phyloP scores from a whole-genome alignment of 2,888 invertebrate genomes.

The Drosophila ustulata region DNA sequence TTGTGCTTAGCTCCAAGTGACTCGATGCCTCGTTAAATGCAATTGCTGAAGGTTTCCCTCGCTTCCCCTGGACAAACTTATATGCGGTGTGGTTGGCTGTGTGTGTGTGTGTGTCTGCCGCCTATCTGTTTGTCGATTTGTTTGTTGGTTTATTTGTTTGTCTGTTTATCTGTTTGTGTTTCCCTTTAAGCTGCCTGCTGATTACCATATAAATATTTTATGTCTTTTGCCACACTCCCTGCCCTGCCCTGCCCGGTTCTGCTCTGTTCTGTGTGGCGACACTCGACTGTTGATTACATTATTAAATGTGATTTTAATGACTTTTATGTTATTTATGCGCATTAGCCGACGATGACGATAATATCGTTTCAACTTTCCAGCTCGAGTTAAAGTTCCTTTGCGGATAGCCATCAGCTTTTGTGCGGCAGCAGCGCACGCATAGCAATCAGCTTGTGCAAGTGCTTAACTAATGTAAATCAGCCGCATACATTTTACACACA shows the following conservation, averaged over 20 bases:
- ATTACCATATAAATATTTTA: constrained; percentile 58
- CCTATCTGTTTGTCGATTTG: constrained; percentile 21
- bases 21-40: constrained; percentile 7
- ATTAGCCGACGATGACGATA: constrained; percentile 31
- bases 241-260: neutral
- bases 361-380: constrained; percentile 20
- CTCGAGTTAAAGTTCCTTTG: neutral
- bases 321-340: constrained; percentile 47
- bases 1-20: constrained; percentile 9
- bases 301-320: constrained; percentile 79
- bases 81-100: constrained; percentile 7
- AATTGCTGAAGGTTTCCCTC: neutral
- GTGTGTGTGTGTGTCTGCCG: neutral
- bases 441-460: constrained; percentile 39
- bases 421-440: neutral
- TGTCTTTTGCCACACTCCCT: constrained; percentile 27
- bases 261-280: neutral
- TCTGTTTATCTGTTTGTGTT: constrained; percentile 22
- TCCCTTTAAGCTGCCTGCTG: constrained; percentile 36
- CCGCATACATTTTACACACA: constrained; percentile 10
- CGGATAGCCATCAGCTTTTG: constrained; percentile 16
- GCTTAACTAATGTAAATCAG: constrained; percentile 34
- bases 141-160: constrained; percentile 17
- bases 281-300: constrained; percentile 36
- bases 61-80: neutral